These are phyloP conservation scores for Antigone vipio DNA, from an alignment of 2,113 vertebrate species.

Conservation along the genomic window DNA sequence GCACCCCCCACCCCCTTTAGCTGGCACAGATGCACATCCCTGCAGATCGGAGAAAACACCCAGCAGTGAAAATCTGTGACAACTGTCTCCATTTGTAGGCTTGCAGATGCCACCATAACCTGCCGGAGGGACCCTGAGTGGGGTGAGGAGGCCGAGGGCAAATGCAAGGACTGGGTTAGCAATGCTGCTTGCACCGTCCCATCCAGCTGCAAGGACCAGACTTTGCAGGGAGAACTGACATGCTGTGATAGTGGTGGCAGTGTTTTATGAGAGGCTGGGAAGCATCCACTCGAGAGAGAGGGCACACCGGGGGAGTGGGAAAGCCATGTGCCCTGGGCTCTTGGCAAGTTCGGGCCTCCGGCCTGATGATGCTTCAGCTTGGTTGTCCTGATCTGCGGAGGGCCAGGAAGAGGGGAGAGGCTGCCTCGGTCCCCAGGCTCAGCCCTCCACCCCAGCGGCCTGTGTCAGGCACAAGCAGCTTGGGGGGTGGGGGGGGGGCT, in stretches of 20 bases:
- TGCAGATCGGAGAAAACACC: background rate
- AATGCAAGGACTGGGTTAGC: fast-evolving
- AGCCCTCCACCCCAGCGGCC: background rate
- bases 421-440: background rate
- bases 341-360: too few species aligned
- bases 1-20: too few species aligned
- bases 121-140: background rate
- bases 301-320: background rate
- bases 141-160: background rate
- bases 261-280: background rate
- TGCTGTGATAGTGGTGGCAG: background rate
- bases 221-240: background rate
- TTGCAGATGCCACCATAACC: background rate
- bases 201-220: background rate
- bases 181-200: background rate
- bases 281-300: background rate
- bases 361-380: background rate
- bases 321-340: too few species aligned
- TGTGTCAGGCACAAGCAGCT: background rate
- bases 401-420: too few species aligned
- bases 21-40: background rate
- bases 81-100: background rate
- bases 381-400: background rate
- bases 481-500: too few species aligned
- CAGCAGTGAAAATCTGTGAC: background rate